A percentile compares a stretch with the other conserved stretches of the same genome.
These are phyloP conservation scores for Bombylius major DNA, from an alignment of 2,888 invertebrate genomes.

Conservation along the genomic window DNA sequence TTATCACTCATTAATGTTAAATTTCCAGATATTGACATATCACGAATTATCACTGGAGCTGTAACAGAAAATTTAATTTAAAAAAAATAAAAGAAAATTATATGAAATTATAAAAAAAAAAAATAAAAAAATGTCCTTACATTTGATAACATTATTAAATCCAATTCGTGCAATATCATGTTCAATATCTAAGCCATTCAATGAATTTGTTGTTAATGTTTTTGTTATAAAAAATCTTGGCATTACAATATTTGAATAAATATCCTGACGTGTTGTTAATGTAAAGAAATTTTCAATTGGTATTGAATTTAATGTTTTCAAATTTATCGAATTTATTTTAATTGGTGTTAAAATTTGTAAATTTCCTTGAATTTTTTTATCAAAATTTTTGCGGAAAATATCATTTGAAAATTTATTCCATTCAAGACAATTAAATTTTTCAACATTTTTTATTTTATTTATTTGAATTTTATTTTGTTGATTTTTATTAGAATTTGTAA, in stretches of 20 bases:
- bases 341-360: background rate
- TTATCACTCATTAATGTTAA: slow-evolving; percentile 18
- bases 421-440: background rate
- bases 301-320: background rate
- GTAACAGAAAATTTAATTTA: background rate
- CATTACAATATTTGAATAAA: slow-evolving; percentile 24
- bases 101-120: background rate
- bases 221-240: slow-evolving; percentile 20
- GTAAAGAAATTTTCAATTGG: background rate
- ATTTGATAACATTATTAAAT: slow-evolving; percentile 20
- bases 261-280: slow-evolving; percentile 16
- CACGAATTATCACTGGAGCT: slow-evolving; percentile 28
- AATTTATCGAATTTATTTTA: background rate
- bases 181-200: slow-evolving; percentile 27
- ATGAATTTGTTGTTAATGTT: slow-evolving; percentile 18
- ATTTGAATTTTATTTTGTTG: background rate
- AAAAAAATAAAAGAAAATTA: background rate
- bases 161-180: slow-evolving; percentile 27
- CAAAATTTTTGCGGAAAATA: background rate
- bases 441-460: background rate
- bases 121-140: slow-evolving; percentile 16
- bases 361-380: background rate
- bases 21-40: slow-evolving; percentile 22
- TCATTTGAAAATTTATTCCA: background rate
- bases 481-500: background rate